A percentile compares a stretch with the other conserved stretches of the same genome.
Evolutionary conservation across 2,888 invertebrate genomes (phyloP).

Genomic region (Rambutsinella grinnellia): DNA sequence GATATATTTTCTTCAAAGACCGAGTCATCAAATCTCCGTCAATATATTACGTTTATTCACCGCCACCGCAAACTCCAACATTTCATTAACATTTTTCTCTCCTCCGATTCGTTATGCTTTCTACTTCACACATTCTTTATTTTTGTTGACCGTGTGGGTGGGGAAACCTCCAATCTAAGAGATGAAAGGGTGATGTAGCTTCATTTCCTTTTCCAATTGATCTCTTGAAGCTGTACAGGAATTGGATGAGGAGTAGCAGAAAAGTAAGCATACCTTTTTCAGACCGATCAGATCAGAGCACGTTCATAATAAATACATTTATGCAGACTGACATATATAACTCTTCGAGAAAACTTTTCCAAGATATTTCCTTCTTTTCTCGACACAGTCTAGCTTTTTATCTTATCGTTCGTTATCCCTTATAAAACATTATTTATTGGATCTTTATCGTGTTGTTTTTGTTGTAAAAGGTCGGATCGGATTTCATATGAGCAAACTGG

Average conservation of each 20-base stretch:
- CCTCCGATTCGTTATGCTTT: not conserved
- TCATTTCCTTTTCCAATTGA: too few species aligned
- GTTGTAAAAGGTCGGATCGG: conserved; percentile 13
- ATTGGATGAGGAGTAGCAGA: not conserved
- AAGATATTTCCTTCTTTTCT: too few species aligned
- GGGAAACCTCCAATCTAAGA: not conserved
- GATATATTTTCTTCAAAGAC: not conserved
- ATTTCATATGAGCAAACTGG: conserved; percentile 2
- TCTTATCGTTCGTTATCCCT: not conserved
- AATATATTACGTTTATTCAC: not conserved
- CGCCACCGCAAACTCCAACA: conserved; percentile 14
- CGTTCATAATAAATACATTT: not conserved
- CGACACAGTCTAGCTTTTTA: not conserved
- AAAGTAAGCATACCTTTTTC: not conserved
- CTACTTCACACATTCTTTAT: conserved; percentile 13
- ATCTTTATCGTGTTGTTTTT: not conserved
- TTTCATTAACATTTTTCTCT: conserved; percentile 24
- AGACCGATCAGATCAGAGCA: not conserved
- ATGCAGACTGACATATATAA: not conserved
- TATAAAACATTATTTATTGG: conserved; percentile 3
- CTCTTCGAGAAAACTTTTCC: not conserved
- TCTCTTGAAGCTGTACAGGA: not conserved
- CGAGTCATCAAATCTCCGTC: too few species aligned
- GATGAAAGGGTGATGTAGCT: too few species aligned
- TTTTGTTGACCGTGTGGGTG: not conserved